Conservation (phyloP, 1,140 invertebrate species). For the Anastrepha obliqua region DNA sequence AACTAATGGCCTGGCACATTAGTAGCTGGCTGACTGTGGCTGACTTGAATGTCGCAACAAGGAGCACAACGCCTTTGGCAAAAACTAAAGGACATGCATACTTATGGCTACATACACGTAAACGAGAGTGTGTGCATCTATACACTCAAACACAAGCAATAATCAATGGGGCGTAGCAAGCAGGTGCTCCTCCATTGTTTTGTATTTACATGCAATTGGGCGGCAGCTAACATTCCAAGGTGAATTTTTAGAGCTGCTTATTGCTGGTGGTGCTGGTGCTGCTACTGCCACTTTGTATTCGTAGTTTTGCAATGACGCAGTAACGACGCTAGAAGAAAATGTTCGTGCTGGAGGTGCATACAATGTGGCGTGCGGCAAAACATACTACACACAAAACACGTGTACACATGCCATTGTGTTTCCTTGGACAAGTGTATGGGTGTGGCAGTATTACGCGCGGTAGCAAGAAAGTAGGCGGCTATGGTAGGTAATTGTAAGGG, state of each 20-base stretch:
- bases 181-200: not conserved
- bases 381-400: not conserved
- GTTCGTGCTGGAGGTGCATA: not conserved
- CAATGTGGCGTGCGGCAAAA: not conserved
- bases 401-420: not conserved
- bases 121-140: not conserved
- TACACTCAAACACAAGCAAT: not conserved
- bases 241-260: conserved; percentile 13
- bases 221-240: conserved; percentile 39
- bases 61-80: conserved; percentile 9
- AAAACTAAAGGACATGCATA: not conserved
- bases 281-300: not conserved
- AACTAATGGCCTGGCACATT: conserved; percentile 49
- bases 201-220: conserved; percentile 41
- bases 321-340: not conserved
- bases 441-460: not conserved
- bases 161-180: not conserved
- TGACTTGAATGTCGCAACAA: not conserved
- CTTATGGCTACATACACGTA: not conserved
- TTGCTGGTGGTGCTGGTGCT: not conserved
- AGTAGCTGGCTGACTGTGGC: not conserved
- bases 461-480: conserved; percentile 6
- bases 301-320: not conserved
- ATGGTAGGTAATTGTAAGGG: not conserved
- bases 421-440: not conserved